A percentile compares a stretch with the other conserved stretches of the same genome.
Conservation (phyloP, 2,888 invertebrate genomes). For the Lepidochrysops patricia region DNA sequence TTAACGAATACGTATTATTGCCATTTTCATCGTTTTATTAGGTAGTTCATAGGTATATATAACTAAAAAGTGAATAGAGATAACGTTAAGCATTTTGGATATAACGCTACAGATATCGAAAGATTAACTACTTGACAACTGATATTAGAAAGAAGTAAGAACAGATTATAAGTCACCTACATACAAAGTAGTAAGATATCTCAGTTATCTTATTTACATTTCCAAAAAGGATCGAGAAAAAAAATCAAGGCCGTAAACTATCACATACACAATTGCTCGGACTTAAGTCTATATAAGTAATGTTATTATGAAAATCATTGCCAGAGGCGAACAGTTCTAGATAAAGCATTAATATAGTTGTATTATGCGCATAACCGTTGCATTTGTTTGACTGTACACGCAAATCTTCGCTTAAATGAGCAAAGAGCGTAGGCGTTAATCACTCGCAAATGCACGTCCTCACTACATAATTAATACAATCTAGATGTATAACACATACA, state of each 20-base stretch:
- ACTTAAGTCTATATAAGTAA: slow-evolving; percentile 61
- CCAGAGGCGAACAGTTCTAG: slow-evolving; percentile 46
- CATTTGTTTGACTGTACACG: slow-evolving; percentile 57
- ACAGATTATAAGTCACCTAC: slow-evolving; percentile 51
- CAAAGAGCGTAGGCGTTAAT: slow-evolving; percentile 60
- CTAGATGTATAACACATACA: slow-evolving; percentile 43
- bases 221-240: slow-evolving; percentile 52
- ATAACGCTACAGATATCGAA: slow-evolving; percentile 19
- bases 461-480: slow-evolving; percentile 57
- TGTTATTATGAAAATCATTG: slow-evolving; percentile 36
- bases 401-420: slow-evolving; percentile 66
- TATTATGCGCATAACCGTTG: slow-evolving; percentile 61
- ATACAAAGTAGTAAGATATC: slow-evolving; percentile 36
- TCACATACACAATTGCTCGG: slow-evolving; percentile 61
- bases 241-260: slow-evolving; percentile 57
- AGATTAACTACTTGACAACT: slow-evolving; percentile 43
- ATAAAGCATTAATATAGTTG: slow-evolving; percentile 49
- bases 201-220: slow-evolving; percentile 65
- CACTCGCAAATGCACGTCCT: slow-evolving; percentile 57
- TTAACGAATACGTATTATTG: slow-evolving; percentile 70
- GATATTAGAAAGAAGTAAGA: slow-evolving; percentile 41
- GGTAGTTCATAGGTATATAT: slow-evolving; percentile 20
- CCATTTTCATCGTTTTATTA: slow-evolving; percentile 49
- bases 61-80: slow-evolving; percentile 1
- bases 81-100: neutral